Percentiles rank a stretch among this genome's conserved stretches.
These are phyloP conservation scores for Camelus bactrianus DNA, from an alignment of 2,113 vertebrate genomes.

Conservation along the genomic window DNA sequence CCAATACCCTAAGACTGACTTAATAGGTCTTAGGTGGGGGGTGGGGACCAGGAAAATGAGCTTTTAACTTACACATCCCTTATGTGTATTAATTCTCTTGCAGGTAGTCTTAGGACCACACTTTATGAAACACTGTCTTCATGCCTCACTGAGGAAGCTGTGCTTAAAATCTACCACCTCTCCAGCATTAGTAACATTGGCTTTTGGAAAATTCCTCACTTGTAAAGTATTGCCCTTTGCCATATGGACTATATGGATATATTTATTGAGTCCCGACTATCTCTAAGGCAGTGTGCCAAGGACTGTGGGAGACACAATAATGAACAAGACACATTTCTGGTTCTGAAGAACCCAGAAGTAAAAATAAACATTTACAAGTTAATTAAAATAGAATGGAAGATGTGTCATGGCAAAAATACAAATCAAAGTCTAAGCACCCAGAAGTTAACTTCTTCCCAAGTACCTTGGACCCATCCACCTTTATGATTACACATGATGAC, in stretches of 20 bases:
- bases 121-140: neutral
- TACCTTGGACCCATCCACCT: neutral
- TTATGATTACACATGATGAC: conserved; percentile 26
- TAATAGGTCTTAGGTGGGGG: neutral
- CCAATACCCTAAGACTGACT: neutral
- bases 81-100: neutral
- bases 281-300: neutral
- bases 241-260: neutral
- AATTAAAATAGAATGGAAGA: neutral
- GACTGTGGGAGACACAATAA: neutral
- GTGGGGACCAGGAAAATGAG: neutral
- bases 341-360: neutral
- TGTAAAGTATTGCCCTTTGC: neutral
- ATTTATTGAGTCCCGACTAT: neutral
- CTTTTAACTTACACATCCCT: neutral
- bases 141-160: neutral
- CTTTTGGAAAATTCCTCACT: neutral
- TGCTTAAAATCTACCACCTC: too few species aligned
- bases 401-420: neutral
- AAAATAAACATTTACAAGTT: neutral
- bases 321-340: neutral
- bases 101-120: neutral
- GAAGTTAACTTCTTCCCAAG: neutral
- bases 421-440: neutral
- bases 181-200: neutral